Base-by-base conservation (phyloP, 2,797 vertebrate species). In the Pantherophis alleghaniensis region DNA sequence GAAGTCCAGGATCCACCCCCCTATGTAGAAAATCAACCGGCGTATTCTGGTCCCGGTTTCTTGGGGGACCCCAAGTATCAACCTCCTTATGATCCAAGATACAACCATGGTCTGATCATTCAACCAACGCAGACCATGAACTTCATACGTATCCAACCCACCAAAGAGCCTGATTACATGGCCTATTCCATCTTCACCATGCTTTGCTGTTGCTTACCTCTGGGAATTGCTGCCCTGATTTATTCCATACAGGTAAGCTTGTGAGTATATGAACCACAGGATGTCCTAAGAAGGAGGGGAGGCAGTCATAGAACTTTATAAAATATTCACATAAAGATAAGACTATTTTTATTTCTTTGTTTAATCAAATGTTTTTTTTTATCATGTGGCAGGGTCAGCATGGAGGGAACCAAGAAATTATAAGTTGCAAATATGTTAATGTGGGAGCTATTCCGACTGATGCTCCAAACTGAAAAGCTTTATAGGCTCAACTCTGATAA, bases 131-230 rank as follows among this genome's bases (percentile, higher is more conserved):
- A 83, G 20, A 24, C 74, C 74, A 47, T 47, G 10, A 83, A 83
- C 56, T 12, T 37, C 87, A 24, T 22, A 22, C 57, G 20, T 5
- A 1, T 32, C 47, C 74, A 90, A 0, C 57, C 87, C 56, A 88
- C 1, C 55, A 60, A 61, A 26, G 90, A 86, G 13, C 57, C 57
- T 2, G 98, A 98, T 95, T 98, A 98, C 96, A 0, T 98, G 97
- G 53, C 95, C 57, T 98, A 98, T 93, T 98, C 98, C 94, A 97
- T 98, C 95, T 97, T 98, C 96, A 98, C 97, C 94, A 20, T 98
- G 96, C 16, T 98, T 90, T 98, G 98, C 95, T 98, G 98, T 96
- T 98, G 97, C 94, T 79, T 98, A 59, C 98, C 98, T 0, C 89
- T 98, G 2, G 98, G 98, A 42, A 94, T 98, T 6, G 97, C 95